These are phyloP conservation scores for Linepithema humile DNA, from an alignment of 1,140 invertebrate species.

Conservation along the genomic window DNA sequence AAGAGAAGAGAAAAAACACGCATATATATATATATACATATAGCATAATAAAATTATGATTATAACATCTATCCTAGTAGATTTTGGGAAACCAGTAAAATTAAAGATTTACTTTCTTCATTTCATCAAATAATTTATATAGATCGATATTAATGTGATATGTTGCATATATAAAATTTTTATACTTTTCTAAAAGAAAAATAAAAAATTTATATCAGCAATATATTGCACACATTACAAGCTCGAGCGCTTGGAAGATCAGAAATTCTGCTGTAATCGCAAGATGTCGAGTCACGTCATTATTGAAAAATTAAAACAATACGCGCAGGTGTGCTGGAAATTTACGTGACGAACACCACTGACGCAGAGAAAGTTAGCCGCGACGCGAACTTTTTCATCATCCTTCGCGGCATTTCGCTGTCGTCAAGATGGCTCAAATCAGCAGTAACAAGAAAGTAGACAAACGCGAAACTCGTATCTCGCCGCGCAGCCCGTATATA, in stretches of 20 bases:
- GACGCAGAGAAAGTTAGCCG: conserved; percentile 43
- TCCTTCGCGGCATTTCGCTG: conserved; percentile 24
- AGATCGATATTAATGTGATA: too few relatives aligned
- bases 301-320: conserved; percentile 31
- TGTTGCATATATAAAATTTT: neutral
- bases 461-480: neutral
- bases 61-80: too few relatives aligned
- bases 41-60: too few relatives aligned
- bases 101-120: too few relatives aligned
- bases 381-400: conserved; percentile 21
- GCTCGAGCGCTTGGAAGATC: too few relatives aligned
- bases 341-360: neutral
- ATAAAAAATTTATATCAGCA: too few relatives aligned
- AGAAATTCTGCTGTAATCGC: neutral
- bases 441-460: conserved; percentile 37
- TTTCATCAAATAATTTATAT: too few relatives aligned
- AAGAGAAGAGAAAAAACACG: neutral
- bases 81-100: too few relatives aligned
- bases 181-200: neutral
- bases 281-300: neutral
- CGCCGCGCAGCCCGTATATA: neutral
- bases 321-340: conserved; percentile 17
- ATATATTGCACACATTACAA: too few relatives aligned
- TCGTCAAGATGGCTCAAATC: conserved; percentile 20
- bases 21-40: neutral